Percentiles rank a stretch among this genome's conserved stretches.
These are phyloP conservation scores for Ptychadena robeensis DNA, from an alignment of 2,797 vertebrate genomes.

Conservation along the genomic window DNA sequence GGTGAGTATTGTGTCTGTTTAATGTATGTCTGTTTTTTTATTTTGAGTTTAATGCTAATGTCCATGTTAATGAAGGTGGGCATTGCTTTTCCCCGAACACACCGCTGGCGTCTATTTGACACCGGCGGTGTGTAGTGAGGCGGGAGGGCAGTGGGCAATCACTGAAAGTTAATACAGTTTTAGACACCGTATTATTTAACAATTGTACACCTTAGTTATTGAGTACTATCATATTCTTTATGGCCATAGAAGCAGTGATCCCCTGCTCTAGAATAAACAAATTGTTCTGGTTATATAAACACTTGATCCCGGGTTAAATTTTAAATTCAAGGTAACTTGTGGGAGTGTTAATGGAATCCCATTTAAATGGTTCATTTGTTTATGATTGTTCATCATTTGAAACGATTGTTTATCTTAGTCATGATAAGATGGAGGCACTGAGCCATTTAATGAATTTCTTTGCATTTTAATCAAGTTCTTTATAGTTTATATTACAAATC, in stretches of 20 bases:
- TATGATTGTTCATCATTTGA: slow-evolving; percentile 40
- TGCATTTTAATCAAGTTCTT: slow-evolving; percentile 47
- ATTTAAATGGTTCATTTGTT: slow-evolving; percentile 42
- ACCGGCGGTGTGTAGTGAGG: no score
- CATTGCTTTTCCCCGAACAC: no score
- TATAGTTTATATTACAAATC: slow-evolving; percentile 32
- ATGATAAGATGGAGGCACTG: slow-evolving; percentile 37
- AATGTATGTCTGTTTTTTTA: no score
- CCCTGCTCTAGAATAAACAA: neutral
- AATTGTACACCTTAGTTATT: neutral
- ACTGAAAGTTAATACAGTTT: no score
- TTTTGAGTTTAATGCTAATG: no score
- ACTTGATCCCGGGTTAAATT: neutral
- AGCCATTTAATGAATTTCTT: slow-evolving; percentile 47
- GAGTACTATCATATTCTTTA: no score
- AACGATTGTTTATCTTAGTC: slow-evolving; percentile 39
- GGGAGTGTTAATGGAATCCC: neutral
- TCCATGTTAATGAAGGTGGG: no score
- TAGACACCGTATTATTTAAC: no score
- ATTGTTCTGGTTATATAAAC: neutral
- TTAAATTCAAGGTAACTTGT: slow-evolving; percentile 18
- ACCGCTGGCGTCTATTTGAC: no score
- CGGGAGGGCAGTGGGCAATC: no score
- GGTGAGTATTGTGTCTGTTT: no score
- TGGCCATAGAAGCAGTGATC: no score